A percentile compares a stretch with the other conserved stretches of the same genome.
These are phyloP conservation scores for Caenorhabditis parvicauda DNA, from an alignment of 2,888 invertebrate species.

Conservation along the genomic window DNA sequence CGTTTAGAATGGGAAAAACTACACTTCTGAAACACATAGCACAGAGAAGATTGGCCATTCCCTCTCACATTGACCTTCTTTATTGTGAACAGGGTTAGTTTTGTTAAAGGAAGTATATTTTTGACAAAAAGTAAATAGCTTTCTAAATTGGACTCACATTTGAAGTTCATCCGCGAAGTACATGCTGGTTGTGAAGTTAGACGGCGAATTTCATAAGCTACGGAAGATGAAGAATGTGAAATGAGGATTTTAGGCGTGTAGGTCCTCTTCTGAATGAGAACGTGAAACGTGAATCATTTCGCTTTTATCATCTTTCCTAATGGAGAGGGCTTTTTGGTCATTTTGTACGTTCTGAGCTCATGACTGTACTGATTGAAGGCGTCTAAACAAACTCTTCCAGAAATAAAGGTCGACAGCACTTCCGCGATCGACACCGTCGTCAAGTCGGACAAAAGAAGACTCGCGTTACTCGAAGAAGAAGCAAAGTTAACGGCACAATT, in stretches of 20 bases:
- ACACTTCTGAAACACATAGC: slow-evolving; percentile 90
- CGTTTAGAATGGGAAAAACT: slow-evolving; percentile 87
- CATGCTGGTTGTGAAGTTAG: too few relatives aligned
- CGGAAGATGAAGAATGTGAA: not conserved
- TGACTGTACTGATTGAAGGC: not conserved
- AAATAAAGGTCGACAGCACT: slow-evolving; percentile 94
- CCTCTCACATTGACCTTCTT: slow-evolving; percentile 90
- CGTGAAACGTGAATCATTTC: too few relatives aligned
- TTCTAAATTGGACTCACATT: not conserved
- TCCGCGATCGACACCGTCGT: slow-evolving; percentile 89
- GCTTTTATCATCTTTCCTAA: too few relatives aligned
- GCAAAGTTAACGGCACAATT: slow-evolving; percentile 77
- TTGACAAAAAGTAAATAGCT: not conserved
- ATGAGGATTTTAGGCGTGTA: too few relatives aligned
- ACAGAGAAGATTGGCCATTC: slow-evolving; percentile 84
- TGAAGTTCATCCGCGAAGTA: not conserved
- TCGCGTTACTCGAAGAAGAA: slow-evolving; percentile 78
- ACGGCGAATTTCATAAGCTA: too few relatives aligned
- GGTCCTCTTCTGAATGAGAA: too few relatives aligned
- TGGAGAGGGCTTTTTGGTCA: too few relatives aligned
- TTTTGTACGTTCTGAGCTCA: too few relatives aligned
- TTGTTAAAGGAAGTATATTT: not conserved
- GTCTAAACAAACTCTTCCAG: slow-evolving; percentile 68
- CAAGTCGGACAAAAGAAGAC: slow-evolving; percentile 86
- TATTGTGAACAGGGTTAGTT: slow-evolving; percentile 82